Conservation (phyloP, 92 coral and sea anemone genomes). For the Hydrozoanthus gracilis region DNA sequence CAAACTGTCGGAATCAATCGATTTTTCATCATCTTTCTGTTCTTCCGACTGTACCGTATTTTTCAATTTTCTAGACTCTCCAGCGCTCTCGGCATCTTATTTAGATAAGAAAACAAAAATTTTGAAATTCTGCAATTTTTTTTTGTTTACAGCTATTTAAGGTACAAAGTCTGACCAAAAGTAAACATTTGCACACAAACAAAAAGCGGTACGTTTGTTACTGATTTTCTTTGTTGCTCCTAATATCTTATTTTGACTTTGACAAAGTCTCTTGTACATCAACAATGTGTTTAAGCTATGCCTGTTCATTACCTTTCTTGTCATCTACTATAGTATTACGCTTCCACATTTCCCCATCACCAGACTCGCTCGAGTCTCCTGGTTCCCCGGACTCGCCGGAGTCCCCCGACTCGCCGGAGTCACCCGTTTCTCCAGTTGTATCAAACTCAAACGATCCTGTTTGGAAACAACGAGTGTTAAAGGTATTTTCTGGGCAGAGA, state of each 20-base stretch:
- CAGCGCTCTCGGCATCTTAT: not conserved
- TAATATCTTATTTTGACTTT: too few relatives aligned
- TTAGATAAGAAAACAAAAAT: too few relatives aligned
- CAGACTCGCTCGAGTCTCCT: constrained; percentile 13
- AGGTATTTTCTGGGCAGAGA: too few relatives aligned
- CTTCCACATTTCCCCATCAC: constrained; percentile 1
- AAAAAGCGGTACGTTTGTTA: too few relatives aligned
- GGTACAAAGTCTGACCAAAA: too few relatives aligned
- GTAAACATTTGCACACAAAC: too few relatives aligned
- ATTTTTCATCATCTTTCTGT: not conserved
- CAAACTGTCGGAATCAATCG: not conserved
- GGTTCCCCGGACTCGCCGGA: not conserved
- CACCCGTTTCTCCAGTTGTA: not conserved
- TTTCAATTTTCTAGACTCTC: not conserved
- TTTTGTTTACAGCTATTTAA: too few relatives aligned
- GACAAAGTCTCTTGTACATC: too few relatives aligned
- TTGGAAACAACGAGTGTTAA: not conserved
- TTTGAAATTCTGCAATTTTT: too few relatives aligned
- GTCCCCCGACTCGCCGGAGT: not conserved
- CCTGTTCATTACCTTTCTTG: not conserved
- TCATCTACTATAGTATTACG: not conserved
- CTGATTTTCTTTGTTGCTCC: too few relatives aligned
- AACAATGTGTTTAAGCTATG: too few relatives aligned
- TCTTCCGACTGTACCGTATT: not conserved
- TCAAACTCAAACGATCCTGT: not conserved